phyloP scores from a whole-genome alignment of 2,888 invertebrate species.

The Adineta ricciae region DNA sequence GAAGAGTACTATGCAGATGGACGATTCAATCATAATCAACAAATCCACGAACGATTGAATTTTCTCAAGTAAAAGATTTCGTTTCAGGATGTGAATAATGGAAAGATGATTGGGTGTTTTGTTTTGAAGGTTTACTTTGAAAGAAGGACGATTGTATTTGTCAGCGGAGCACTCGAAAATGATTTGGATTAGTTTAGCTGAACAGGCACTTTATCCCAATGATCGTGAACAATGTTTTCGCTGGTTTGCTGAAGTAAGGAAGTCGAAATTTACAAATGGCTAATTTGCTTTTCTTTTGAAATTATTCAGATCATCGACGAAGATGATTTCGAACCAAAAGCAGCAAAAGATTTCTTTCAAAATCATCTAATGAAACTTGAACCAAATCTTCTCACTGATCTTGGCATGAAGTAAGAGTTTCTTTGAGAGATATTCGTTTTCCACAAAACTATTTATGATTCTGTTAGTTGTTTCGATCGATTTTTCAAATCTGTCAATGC shows the following conservation, averaged over 20 bases:
- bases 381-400: constrained; percentile 78
- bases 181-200: constrained; percentile 85
- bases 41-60: constrained; percentile 83
- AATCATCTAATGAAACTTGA: constrained; percentile 81
- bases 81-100: no score
- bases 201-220: constrained; percentile 76
- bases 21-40: constrained; percentile 77
- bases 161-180: constrained; percentile 86
- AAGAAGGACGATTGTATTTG: constrained; percentile 88
- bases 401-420: constrained; percentile 72
- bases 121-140: constrained; percentile 43
- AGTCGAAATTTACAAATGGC: background rate
- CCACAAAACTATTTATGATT: background rate
- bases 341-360: constrained; percentile 88
- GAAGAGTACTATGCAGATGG: constrained; percentile 59
- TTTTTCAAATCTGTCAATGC: constrained; percentile 89
- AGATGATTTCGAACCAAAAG: constrained; percentile 78
- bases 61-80: constrained; percentile 57
- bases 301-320: constrained; percentile 56
- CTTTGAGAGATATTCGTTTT: background rate
- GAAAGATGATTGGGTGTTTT: background rate
- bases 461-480: constrained; percentile 57
- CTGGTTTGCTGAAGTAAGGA: constrained; percentile 75
- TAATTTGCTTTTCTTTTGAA: no score
- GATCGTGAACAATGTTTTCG: constrained; percentile 93